Evolutionary conservation across 2,888 invertebrate genomes (phyloP).

Genomic region (Zele albiditarsus): DNA sequence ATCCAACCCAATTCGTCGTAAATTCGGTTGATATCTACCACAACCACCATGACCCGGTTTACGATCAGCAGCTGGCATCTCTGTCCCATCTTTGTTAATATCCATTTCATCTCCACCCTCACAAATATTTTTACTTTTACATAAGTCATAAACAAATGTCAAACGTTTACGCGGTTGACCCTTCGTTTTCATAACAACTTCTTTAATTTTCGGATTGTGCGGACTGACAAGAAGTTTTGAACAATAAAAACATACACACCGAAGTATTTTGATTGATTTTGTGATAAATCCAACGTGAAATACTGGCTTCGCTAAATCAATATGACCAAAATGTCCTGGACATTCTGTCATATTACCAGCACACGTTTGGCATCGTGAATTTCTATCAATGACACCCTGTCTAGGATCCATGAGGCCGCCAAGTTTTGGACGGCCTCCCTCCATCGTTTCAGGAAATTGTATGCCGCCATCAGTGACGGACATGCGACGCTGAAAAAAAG

Average conservation of each 20-base stretch:
- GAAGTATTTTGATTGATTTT: slow-evolving; percentile 96
- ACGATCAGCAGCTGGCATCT: slow-evolving; percentile 73
- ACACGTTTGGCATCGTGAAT: slow-evolving; percentile 94
- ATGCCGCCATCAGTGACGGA: slow-evolving; percentile 98
- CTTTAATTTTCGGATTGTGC: slow-evolving; percentile 94
- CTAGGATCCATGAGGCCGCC: slow-evolving; percentile 99
- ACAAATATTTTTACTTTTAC: slow-evolving; percentile 98
- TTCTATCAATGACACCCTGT: slow-evolving; percentile 97
- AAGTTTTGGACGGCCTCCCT: slow-evolving; percentile 97
- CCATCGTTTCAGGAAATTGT: slow-evolving; percentile 97
- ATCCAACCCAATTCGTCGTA: slow-evolving; percentile 91
- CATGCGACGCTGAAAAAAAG: slow-evolving; percentile 87
- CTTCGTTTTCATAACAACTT: slow-evolving; percentile 95
- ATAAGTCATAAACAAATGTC: slow-evolving; percentile 96
- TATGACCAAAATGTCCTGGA: slow-evolving; percentile 99
- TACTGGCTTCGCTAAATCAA: slow-evolving; percentile 98
- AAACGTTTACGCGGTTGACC: slow-evolving; percentile 96
- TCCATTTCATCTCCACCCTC: slow-evolving; percentile 99
- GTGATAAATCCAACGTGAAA: slow-evolving; percentile 98
- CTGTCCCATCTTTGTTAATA: slow-evolving; percentile 85
- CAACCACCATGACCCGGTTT: slow-evolving; percentile 94
- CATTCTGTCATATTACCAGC: slow-evolving; percentile 99
- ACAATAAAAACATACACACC: slow-evolving; percentile 99
- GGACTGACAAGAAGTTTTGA: slow-evolving; percentile 97
- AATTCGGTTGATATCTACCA: slow-evolving; percentile 97